These are phyloP conservation scores for Calonectris borealis DNA, from an alignment of 2,113 vertebrate species.

Conservation along the genomic window DNA sequence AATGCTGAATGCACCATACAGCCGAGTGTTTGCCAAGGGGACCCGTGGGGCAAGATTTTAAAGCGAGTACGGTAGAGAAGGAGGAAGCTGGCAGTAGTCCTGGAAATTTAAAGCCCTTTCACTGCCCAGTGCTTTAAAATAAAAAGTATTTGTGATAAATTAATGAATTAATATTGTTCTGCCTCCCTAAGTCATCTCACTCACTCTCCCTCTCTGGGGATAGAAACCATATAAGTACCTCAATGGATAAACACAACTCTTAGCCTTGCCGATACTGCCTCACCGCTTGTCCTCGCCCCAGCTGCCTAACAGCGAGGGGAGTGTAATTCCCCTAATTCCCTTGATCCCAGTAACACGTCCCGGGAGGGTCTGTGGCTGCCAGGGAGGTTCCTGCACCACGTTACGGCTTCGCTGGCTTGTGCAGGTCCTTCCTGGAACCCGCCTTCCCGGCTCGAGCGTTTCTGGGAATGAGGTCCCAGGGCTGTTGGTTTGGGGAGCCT, in stretches of 20 bases:
- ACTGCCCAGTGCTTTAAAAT: constrained; percentile 5
- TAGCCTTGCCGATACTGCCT: neutral
- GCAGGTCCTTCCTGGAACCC: constrained; percentile 70
- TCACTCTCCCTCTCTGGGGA: neutral
- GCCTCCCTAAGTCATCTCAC: neutral
- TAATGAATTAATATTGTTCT: neutral
- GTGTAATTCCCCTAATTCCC: neutral
- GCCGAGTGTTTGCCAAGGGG: neutral
- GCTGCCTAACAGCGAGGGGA: neutral
- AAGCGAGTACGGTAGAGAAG: neutral
- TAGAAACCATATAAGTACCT: neutral
- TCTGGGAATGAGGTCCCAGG: constrained; percentile 55
- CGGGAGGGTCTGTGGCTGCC: neutral
- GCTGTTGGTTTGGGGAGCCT: constrained; percentile 70
- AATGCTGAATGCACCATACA: neutral
- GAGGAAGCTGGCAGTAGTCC: constrained; percentile 44
- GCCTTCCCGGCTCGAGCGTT: constrained; percentile 64
- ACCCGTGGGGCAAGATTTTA: neutral
- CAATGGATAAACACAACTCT: neutral
- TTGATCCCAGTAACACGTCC: neutral
- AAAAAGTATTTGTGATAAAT: constrained; percentile 22
- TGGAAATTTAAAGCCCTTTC: constrained; percentile 51
- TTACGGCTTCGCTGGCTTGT: constrained; percentile 27
- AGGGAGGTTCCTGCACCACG: constrained; percentile 22
- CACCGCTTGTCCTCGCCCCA: neutral